phyloP scores from a whole-genome alignment of 2,797 vertebrate species.

The Lerista edwardsae region DNA sequence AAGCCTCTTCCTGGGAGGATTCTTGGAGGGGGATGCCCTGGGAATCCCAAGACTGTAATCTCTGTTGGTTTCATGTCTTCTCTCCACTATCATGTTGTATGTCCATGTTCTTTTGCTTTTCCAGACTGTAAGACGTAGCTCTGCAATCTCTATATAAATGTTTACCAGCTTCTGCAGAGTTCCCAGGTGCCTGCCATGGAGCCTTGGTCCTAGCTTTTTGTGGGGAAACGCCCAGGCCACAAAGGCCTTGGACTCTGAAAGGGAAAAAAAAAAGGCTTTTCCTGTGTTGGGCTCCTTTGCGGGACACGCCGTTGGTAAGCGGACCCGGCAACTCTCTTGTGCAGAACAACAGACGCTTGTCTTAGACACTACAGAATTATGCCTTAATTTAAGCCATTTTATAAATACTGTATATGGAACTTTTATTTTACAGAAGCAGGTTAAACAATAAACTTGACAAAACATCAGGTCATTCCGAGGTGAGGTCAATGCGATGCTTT shows the following conservation, averaged over 20 bases:
- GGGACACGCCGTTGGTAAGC: background rate
- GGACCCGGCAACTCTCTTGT: background rate
- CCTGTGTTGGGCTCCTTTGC: background rate
- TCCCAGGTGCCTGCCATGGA: constrained; percentile 4
- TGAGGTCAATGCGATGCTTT: constrained; percentile 20
- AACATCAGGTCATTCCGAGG: constrained; percentile 20
- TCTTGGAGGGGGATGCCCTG: background rate
- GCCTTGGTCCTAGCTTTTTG: background rate
- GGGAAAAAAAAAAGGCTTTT: too few relatives aligned
- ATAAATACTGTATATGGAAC: constrained; percentile 47
- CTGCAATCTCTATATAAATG: background rate
- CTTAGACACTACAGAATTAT: constrained; percentile 49
- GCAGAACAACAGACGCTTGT: constrained; percentile 35
- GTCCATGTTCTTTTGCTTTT: background rate
- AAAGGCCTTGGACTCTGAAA: background rate
- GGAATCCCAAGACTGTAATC: constrained; percentile 10
- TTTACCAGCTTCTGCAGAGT: constrained; percentile 39
- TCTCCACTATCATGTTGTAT: background rate
- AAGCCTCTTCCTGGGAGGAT: background rate
- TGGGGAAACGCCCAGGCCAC: constrained; percentile 8
- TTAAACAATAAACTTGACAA: constrained; percentile 36
- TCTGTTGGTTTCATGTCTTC: background rate
- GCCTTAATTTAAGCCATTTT: constrained; percentile 70
- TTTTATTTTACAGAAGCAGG: constrained; percentile 28
- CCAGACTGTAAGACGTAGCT: background rate